A percentile compares a stretch with the other conserved stretches of the same genome.
phyloP scores from a whole-genome alignment of 2,797 vertebrate genomes.

The Morus bassanus region DNA sequence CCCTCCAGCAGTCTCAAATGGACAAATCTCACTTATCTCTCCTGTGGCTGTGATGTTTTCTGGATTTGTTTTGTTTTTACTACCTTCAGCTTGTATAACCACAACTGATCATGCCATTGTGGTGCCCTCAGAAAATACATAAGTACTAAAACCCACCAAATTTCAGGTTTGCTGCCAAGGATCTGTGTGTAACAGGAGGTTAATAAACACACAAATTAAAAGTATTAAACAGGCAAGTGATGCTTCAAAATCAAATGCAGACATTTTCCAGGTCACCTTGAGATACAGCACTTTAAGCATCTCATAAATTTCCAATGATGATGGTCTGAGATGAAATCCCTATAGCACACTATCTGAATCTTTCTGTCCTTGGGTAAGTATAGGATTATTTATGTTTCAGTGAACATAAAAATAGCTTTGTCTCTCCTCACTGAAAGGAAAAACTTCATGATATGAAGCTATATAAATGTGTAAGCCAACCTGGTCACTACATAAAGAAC shows the following conservation, averaged over 20 bases:
- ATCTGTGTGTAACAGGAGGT: background rate
- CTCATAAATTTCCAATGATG: constrained; percentile 37
- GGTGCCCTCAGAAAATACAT: background rate
- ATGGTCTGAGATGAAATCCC: constrained; percentile 23
- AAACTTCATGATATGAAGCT: background rate
- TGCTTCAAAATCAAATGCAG: constrained; percentile 32
- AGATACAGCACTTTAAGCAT: constrained; percentile 31
- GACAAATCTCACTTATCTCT: constrained; percentile 47
- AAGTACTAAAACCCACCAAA: background rate
- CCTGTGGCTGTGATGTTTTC: background rate
- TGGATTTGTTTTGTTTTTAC: background rate
- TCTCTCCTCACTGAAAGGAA: background rate
- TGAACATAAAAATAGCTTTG: constrained; percentile 28
- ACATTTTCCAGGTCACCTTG: constrained; percentile 53
- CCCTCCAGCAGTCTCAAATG: constrained; percentile 45
- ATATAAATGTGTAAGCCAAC: background rate
- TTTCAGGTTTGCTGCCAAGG: background rate
- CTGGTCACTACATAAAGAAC: background rate
- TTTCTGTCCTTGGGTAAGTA: background rate
- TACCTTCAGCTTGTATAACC: constrained; percentile 8
- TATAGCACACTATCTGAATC: background rate
- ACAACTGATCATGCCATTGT: background rate
- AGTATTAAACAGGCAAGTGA: constrained; percentile 4
- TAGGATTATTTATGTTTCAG: constrained; percentile 29
- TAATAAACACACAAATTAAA: constrained; percentile 65